Evolutionary conservation across 2,797 vertebrate genomes (phyloP), one percentile per base, ranked within the genome.

Genomic region (Hoplostethus mediterraneus): DNA sequence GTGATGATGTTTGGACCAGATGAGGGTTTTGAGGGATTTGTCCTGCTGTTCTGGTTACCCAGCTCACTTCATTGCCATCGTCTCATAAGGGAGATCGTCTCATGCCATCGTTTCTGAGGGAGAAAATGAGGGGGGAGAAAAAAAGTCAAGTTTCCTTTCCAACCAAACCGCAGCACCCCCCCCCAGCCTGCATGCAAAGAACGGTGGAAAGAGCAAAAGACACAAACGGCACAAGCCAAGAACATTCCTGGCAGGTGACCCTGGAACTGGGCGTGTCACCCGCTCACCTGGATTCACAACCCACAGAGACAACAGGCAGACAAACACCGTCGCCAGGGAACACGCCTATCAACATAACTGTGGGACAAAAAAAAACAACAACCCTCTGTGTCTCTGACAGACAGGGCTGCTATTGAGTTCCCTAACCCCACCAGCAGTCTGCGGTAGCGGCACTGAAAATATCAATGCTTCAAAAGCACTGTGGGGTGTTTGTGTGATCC

Each of bases 231-330:
- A 61, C 74, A 53, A 10, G 62, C 42, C 16, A 17, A 66, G 66
- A 83, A 88, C 89, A 93, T 93, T 92, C 89, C 82, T 79, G 62
- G 4, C 54, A 73, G 63, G 63, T 79, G 72, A 91, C 69, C 70
- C 44, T 77, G 16, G 1, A 31, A 21, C 69, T 55, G 65, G 92
- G 90, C 75, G 90, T 85, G 90, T 67, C 81, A 21, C 21, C 36
- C 38, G 14, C 7, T 85, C 85, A 83, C 80, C 71, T 77, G 77
- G 48, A 80, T 47, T 64, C 54, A 71, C 52, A 13, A 7, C 25
- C 31, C 31, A 51, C 42, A 79, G 36, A 85, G 45, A 77, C 77
- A 78, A 84, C 59, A 70, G 49, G 28, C 68, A 75, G 52, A 36
- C 66, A 76, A 77, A 76, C 14, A 78, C 12, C 6, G 81, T 88